Percentiles rank a stretch among this genome's conserved stretches.
Evolutionary conservation across 2,888 invertebrate species (phyloP).

Genomic region (Trichacis sp.): DNA sequence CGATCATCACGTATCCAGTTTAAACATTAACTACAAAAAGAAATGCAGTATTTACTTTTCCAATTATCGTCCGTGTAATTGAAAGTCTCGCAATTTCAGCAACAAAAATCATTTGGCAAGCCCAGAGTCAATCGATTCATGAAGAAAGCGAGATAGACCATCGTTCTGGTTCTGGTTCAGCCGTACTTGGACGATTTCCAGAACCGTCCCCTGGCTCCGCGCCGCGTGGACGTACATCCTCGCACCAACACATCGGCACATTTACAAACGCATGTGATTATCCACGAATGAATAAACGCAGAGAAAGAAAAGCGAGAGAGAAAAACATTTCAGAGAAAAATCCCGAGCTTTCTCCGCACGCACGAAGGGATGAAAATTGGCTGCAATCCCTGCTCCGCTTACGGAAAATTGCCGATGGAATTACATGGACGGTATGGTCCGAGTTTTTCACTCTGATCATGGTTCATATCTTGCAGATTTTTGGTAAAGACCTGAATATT

Average conservation of each 20-base stretch:
- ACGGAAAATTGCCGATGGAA: too few relatives aligned
- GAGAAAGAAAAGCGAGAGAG: conserved; percentile 38
- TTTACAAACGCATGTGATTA: conserved; percentile 13
- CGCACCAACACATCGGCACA: conserved; percentile 5
- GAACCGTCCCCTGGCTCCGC: conserved; percentile 33
- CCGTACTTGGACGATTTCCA: conserved; percentile 45
- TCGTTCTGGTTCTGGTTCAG: conserved; percentile 28
- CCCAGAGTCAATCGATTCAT: conserved; percentile 16
- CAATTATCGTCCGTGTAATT: conserved; percentile 13
- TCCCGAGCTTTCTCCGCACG: conserved; percentile 44
- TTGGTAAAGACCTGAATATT: too few relatives aligned
- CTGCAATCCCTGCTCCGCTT: conserved; percentile 57
- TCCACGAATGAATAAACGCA: conserved; percentile 13
- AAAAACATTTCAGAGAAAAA: conserved; percentile 24
- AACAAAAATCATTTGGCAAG: conserved; percentile 25
- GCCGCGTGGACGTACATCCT: conserved; percentile 19
- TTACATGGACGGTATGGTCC: conserved; percentile 17
- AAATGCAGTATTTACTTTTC: background rate
- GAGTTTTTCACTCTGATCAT: conserved; percentile 1
- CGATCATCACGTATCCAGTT: too few relatives aligned
- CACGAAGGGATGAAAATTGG: conserved; percentile 58
- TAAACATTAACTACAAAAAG: background rate
- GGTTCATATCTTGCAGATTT: background rate
- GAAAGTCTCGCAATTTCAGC: conserved; percentile 10
- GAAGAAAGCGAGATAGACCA: conserved; percentile 23